Base-by-base conservation (phyloP, 2,888 invertebrate genomes). In the Caenorhabditis panamensis region DNA sequence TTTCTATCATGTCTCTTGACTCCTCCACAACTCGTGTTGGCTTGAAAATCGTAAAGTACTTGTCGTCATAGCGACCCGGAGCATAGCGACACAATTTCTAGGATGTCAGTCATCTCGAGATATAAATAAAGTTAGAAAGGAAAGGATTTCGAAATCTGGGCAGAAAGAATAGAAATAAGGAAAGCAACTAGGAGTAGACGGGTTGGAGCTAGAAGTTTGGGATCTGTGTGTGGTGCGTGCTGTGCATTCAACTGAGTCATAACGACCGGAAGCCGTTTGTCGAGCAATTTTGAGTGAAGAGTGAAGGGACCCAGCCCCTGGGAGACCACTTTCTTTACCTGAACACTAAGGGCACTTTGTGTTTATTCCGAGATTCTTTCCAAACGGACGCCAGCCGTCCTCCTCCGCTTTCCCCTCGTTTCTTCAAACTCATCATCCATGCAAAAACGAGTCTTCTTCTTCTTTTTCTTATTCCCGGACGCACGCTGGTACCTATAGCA, bases 231-330 rank as follows among this genome's bases (percentile, higher is more conserved):
- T 49, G 49, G 20, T 20, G 16, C 49, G 6, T 49, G 47, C 20
- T 18, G 69, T 69, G 73, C 73, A 73, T 64, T 73, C 66, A 76
- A 67, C 51, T 66, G 69, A 51, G 51, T 16, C 36, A 63, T 77
- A 77, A 77, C 68, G 49, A 63, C 77, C 77, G 77, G 77, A 77
- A 77, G 69, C 47, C 44, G 63, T 64, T 63, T 77, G 73, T 58
- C 51, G 63, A 68, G 68, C 73, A 58, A 73, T 73, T 73, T 64
- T 64, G 67, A 68, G 56, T 26, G 26, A 28, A 28, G 26, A n/a
- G 5, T 36, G 36, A 36, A 11, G 36, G 36, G 18, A n/a, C n/a
- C 51, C 22, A 22, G 6, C 20, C 26, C 1, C 13, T 20, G 61
- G 31, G 47, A 44, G 16, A 53, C 24, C 22, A 53, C 72, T 37